Evolutionary conservation across 2,888 invertebrate species (phyloP).

Genomic region (Leptinotarsa rubiginosa): DNA sequence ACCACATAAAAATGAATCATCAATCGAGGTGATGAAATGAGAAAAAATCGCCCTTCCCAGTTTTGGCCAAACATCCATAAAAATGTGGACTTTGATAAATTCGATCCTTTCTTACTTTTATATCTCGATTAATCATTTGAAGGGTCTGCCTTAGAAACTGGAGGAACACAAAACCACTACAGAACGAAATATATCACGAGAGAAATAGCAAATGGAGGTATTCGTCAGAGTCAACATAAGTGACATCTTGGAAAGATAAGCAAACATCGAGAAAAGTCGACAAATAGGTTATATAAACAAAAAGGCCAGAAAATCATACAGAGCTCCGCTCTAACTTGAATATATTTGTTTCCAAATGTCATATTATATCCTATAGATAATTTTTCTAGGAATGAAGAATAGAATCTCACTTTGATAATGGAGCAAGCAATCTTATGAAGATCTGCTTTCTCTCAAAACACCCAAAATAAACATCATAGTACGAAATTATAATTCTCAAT

Average conservation of each 20-base stretch:
- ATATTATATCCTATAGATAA: too few species aligned
- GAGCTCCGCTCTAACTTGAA: too few species aligned
- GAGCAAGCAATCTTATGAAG: too few species aligned
- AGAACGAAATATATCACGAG: background rate
- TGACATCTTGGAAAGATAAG: background rate
- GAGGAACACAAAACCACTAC: background rate
- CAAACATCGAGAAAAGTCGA: background rate
- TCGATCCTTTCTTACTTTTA: background rate
- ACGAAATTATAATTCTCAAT: too few species aligned
- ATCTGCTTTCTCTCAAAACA: too few species aligned
- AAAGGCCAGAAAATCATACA: background rate
- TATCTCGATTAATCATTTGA: background rate
- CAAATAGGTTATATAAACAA: background rate
- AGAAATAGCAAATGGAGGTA: background rate
- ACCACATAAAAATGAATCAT: too few species aligned
- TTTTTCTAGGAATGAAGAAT: too few species aligned
- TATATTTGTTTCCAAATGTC: too few species aligned
- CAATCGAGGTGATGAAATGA: too few species aligned
- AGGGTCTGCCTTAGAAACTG: background rate
- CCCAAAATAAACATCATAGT: too few species aligned
- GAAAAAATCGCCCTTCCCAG: too few species aligned
- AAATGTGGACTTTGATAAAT: constrained; percentile 4
- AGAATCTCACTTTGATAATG: too few species aligned
- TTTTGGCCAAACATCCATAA: background rate
- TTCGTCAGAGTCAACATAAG: background rate